Evolutionary conservation across 2,113 vertebrate species (phyloP).

Genomic region (Archilochus colubris): DNA sequence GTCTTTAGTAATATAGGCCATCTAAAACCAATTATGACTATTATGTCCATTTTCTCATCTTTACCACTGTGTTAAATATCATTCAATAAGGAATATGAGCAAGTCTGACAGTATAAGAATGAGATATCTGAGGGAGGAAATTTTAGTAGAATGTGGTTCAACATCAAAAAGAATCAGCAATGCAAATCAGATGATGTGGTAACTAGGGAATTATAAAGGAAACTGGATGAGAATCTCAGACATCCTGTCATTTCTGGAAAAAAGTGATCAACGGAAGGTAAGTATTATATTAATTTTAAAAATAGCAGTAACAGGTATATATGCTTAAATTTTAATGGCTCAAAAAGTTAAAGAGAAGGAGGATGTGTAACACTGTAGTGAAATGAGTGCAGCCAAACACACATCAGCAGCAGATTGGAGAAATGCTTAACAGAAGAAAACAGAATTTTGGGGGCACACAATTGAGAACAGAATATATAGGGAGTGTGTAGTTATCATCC

Average conservation of each 20-base stretch:
- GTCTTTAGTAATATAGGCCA: not conserved
- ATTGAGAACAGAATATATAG: not conserved
- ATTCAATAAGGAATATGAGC: conserved; percentile 25
- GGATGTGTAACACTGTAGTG: not conserved
- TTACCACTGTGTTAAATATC: not conserved
- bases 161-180: conserved; percentile 62
- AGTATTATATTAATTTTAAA: not conserved
- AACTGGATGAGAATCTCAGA: conserved; percentile 28
- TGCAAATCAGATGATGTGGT: conserved; percentile 24
- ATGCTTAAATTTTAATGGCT: not conserved
- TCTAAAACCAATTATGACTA: conserved; percentile 1
- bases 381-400: not conserved
- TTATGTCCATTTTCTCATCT: not conserved
- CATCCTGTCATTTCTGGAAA: conserved; percentile 38
- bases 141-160: conserved; percentile 52
- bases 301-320: not conserved
- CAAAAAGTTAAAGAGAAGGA: not conserved
- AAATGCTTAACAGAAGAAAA: not conserved
- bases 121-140: conserved; percentile 52
- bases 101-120: conserved; percentile 8
- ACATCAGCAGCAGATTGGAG: not conserved
- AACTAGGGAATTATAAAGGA: conserved; percentile 24
- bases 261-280: conserved; percentile 20
- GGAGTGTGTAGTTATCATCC: not conserved
- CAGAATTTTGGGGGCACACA: not conserved